Evolutionary conservation across 2,113 vertebrate genomes (phyloP).

Genomic region (Neogobius melanostomus): DNA sequence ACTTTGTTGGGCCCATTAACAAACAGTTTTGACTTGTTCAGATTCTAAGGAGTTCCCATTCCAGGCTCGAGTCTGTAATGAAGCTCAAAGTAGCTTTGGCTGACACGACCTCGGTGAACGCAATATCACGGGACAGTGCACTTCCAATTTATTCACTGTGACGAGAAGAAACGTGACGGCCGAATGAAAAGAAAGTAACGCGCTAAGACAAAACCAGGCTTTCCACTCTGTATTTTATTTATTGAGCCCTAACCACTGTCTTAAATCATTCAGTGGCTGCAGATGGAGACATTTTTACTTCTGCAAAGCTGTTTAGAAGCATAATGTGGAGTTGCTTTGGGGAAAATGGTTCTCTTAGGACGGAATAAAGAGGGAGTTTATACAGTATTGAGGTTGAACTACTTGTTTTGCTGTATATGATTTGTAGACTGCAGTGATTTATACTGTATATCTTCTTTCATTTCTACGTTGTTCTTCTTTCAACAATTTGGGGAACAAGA

Average conservation of each 20-base stretch:
- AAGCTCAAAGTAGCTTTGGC: background rate
- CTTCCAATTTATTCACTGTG: background rate
- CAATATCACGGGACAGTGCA: background rate
- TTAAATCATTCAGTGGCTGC: background rate
- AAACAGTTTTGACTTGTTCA: no score
- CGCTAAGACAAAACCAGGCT: background rate
- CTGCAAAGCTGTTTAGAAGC: background rate
- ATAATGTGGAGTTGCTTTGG: background rate
- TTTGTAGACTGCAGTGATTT: background rate
- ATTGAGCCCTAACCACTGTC: background rate
- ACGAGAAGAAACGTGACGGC: background rate
- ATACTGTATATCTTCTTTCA: background rate
- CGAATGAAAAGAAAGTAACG: background rate
- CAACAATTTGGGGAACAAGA: no score
- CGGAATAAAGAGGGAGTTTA: background rate
- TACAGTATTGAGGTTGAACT: background rate
- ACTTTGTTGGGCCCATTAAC: no score
- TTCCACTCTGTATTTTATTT: conserved; percentile 1
- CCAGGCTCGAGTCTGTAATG: background rate
- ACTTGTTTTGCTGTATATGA: no score
- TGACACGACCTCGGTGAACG: background rate
- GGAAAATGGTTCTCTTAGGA: background rate
- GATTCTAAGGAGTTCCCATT: no score
- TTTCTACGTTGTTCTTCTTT: no score
- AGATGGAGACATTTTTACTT: conserved; percentile 6